These are phyloP conservation scores for Argynnis bischoffii DNA, from an alignment of 2,888 invertebrate species.

Conservation along the genomic window DNA sequence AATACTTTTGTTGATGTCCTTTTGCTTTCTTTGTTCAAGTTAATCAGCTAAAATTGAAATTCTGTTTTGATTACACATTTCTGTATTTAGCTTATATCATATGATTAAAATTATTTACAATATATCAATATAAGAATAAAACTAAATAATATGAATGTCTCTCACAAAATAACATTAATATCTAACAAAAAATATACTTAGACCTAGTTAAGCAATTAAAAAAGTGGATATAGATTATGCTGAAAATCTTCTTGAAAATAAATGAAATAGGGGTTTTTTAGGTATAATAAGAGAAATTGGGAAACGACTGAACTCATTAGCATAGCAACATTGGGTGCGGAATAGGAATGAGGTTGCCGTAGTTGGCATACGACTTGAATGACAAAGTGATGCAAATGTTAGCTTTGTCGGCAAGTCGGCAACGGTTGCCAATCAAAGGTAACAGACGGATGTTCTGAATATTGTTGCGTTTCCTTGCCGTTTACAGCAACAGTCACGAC, in stretches of 20 bases:
- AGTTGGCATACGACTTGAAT: constrained; percentile 70
- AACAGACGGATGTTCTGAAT: constrained; percentile 44
- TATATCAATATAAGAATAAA: not conserved
- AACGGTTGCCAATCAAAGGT: constrained; percentile 57
- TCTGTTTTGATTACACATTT: no score
- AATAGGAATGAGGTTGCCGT: constrained; percentile 70
- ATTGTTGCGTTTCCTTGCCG: constrained; percentile 39
- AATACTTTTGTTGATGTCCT: constrained; percentile 49
- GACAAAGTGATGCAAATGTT: constrained; percentile 79
- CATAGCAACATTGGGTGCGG: constrained; percentile 65
- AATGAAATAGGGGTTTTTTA: not conserved
- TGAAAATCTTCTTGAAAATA: not conserved
- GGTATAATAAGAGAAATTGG: constrained; percentile 58
- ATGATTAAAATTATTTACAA: no score
- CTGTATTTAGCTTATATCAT: no score
- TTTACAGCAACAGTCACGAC: constrained; percentile 28
- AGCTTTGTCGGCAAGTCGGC: constrained; percentile 64
- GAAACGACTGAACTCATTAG: constrained; percentile 68
- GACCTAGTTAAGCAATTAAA: no score
- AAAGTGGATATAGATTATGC: no score
- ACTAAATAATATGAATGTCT: not conserved
- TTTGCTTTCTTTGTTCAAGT: constrained; percentile 40
- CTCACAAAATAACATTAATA: no score
- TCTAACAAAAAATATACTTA: no score
- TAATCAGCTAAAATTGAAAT: constrained; percentile 10